These are phyloP conservation scores for Thelaira solivaga DNA, from an alignment of 2,888 invertebrate species.

Conservation along the genomic window DNA sequence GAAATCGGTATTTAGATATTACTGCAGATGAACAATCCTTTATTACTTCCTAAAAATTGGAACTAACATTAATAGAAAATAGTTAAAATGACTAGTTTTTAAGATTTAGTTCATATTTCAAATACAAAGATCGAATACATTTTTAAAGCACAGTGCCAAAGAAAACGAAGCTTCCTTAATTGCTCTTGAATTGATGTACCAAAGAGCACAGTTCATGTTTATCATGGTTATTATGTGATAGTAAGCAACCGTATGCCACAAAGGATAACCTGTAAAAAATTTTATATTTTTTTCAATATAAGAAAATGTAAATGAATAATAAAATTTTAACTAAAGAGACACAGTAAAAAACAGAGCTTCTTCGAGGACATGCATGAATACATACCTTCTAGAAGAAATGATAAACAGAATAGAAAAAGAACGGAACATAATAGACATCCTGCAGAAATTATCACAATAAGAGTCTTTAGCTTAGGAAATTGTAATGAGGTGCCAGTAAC, in stretches of 20 bases:
- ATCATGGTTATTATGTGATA: constrained; percentile 84
- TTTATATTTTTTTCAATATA: too few relatives aligned
- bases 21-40: constrained; percentile 66
- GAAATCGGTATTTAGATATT: constrained; percentile 80
- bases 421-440: constrained; percentile 61
- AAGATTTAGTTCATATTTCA: too few relatives aligned
- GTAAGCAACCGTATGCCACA: constrained; percentile 79
- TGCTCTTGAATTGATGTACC: constrained; percentile 83
- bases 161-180: constrained; percentile 81
- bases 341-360: too few relatives aligned
- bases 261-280: constrained; percentile 78
- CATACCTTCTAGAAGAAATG: constrained; percentile 61
- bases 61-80: background rate
- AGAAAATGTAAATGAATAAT: too few relatives aligned
- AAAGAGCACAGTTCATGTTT: constrained; percentile 84
- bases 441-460: constrained; percentile 54
- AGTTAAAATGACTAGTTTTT: too few relatives aligned
- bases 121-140: constrained; percentile 77
- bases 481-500: constrained; percentile 60
- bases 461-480: constrained; percentile 57
- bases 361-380: too few relatives aligned
- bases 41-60: constrained; percentile 1
- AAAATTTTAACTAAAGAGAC: too few relatives aligned
- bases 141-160: constrained; percentile 78
- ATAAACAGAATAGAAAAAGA: constrained; percentile 56